Evolutionary conservation across 2,113 vertebrate species (phyloP).

Genomic region (Lepisosteus oculatus): DNA sequence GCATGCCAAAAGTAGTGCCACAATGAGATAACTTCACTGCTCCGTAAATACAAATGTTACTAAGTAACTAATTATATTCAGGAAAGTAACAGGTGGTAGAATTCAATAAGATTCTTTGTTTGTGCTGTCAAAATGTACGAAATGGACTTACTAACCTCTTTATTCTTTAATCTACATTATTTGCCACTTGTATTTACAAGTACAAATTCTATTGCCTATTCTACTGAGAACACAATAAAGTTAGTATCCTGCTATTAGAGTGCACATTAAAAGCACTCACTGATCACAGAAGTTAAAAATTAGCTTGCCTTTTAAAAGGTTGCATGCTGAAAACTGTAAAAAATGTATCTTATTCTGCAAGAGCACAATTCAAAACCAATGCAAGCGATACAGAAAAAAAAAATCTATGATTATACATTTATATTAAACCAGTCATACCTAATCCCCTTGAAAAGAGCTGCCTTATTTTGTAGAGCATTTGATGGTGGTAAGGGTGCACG

Average conservation of each 20-base stretch:
- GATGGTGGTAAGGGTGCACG: constrained; percentile 47
- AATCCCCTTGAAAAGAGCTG: constrained; percentile 49
- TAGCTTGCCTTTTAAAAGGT: constrained; percentile 29
- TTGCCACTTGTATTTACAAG: constrained; percentile 48
- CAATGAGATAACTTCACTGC: constrained; percentile 29
- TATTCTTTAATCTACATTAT: constrained; percentile 33
- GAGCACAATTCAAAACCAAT: background rate
- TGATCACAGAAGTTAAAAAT: constrained; percentile 42
- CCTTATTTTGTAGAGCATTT: constrained; percentile 48
- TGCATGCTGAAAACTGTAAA: background rate
- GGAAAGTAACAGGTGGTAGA: constrained; percentile 61
- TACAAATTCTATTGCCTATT: constrained; percentile 54
- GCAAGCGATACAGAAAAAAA: background rate
- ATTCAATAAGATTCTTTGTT: constrained; percentile 42
- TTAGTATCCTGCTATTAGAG: constrained; percentile 33
- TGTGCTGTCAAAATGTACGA: constrained; percentile 30
- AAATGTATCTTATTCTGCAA: too few relatives aligned
- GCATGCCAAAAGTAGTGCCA: background rate
- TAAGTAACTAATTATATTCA: constrained; percentile 49
- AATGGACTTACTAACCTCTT: constrained; percentile 3
- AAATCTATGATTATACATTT: background rate
- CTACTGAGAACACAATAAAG: constrained; percentile 43
- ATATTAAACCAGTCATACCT: constrained; percentile 49
- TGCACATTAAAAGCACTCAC: constrained; percentile 22
- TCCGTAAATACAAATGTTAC: constrained; percentile 48